Conservation (phyloP, 1,140 invertebrate species). For the Araneus ventricosus region DNA sequence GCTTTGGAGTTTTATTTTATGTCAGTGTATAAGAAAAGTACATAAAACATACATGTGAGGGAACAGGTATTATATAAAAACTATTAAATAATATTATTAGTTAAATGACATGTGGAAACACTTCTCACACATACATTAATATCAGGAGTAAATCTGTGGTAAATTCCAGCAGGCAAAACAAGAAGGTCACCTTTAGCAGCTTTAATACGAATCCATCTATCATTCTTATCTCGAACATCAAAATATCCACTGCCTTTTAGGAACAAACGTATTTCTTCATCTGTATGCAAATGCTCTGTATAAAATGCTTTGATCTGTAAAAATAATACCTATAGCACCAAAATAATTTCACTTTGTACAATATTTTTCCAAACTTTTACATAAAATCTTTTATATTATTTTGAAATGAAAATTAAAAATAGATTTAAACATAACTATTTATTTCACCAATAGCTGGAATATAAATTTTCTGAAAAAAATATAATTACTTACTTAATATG, state of each 20-base stretch:
- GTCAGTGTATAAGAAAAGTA: no score
- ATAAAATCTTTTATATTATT: no score
- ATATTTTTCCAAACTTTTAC: no score
- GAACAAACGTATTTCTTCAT: constrained; percentile 97
- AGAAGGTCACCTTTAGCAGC: constrained; percentile 93
- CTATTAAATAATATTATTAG: no score
- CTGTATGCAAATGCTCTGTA: constrained; percentile 96
- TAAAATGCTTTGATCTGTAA: constrained; percentile 85
- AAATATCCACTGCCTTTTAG: constrained; percentile 96
- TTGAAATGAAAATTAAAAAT: no score
- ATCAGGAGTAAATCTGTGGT: constrained; percentile 98
- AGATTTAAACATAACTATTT: no score
- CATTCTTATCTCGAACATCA: constrained; percentile 93
- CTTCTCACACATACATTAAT: constrained; percentile 78
- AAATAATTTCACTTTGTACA: background rate
- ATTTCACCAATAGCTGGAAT: no score
- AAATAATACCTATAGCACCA: background rate
- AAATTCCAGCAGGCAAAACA: constrained; percentile 96
- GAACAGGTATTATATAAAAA: no score
- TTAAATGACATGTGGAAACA: background rate
- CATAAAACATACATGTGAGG: no score
- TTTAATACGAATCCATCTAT: constrained; percentile 96
- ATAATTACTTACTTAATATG: no score
- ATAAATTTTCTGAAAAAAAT: no score
- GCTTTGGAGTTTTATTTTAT: no score